phyloP scores from a whole-genome alignment of 2,113 vertebrate species.

The Gracilinanus agilis region DNA sequence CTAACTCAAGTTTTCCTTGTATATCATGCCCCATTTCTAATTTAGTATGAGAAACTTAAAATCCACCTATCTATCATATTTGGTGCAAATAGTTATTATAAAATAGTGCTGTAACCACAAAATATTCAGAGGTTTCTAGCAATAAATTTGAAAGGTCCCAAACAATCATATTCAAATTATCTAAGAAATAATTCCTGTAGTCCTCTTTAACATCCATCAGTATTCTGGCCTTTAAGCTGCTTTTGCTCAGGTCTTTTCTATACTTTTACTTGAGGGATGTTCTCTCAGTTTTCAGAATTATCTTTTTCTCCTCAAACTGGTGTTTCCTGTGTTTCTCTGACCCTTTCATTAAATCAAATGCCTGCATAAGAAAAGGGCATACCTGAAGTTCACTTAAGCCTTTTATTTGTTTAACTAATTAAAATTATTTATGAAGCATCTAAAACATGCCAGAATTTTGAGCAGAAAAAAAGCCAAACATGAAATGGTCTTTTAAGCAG shows the following conservation, averaged over 20 bases:
- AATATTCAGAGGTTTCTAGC: not conserved
- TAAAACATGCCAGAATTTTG: not conserved
- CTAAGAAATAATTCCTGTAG: not conserved
- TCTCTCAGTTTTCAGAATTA: not conserved
- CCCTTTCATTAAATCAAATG: not conserved
- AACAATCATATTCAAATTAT: not conserved
- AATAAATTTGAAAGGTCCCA: not conserved
- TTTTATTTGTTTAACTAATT: too few relatives aligned
- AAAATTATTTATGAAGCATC: too few relatives aligned
- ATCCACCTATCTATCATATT: not conserved
- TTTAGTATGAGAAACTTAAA: not conserved
- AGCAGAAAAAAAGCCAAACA: not conserved
- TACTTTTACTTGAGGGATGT: not conserved
- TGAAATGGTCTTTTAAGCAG: not conserved
- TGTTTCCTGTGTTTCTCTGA: not conserved
- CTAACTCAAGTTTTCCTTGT: not conserved
- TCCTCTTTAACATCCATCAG: not conserved
- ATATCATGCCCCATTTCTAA: not conserved
- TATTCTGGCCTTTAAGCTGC: not conserved
- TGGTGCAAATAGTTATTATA: not conserved
- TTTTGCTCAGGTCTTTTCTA: not conserved
- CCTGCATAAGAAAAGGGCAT: not conserved
- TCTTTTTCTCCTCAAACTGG: not conserved
- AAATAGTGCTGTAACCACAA: not conserved
- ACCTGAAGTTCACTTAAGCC: too few relatives aligned